Evolutionary conservation across 2,888 invertebrate genomes (phyloP).

Genomic region (Aelia acuminata): DNA sequence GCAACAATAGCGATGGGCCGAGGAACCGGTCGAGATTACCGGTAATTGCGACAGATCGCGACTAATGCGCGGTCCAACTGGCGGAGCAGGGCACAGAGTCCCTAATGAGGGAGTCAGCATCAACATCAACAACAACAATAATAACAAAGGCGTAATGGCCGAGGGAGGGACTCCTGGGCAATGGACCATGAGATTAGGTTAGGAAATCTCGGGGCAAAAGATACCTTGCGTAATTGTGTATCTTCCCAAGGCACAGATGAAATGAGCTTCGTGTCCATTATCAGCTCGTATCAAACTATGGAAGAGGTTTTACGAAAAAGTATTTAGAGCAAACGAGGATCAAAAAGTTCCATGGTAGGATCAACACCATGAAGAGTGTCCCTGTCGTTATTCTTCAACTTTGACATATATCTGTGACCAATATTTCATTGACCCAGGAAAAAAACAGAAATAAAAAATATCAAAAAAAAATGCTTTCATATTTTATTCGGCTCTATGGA

Average conservation of each 20-base stretch:
- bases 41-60: constrained; percentile 36
- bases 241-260: not conserved
- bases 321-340: too few relatives aligned
- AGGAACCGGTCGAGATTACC: constrained; percentile 39
- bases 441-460: too few relatives aligned
- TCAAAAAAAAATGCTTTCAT: too few relatives aligned
- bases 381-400: too few relatives aligned
- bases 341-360: too few relatives aligned
- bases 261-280: not conserved
- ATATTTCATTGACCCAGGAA: too few relatives aligned
- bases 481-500: too few relatives aligned
- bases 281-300: not conserved
- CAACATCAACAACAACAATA: constrained; percentile 29
- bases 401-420: too few relatives aligned
- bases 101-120: constrained; percentile 13
- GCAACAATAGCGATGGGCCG: constrained; percentile 13
- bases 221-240: constrained; percentile 51
- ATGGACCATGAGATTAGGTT: constrained; percentile 54
- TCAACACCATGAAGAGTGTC: too few relatives aligned
- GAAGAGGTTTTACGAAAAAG: too few relatives aligned
- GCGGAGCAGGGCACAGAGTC: not conserved
- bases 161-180: constrained; percentile 36
- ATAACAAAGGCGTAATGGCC: constrained; percentile 40
- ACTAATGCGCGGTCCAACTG: constrained; percentile 17
- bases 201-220: constrained; percentile 52